phyloP scores from a whole-genome alignment of 2,113 vertebrate species.

The Eulacestoma nigropectus region DNA sequence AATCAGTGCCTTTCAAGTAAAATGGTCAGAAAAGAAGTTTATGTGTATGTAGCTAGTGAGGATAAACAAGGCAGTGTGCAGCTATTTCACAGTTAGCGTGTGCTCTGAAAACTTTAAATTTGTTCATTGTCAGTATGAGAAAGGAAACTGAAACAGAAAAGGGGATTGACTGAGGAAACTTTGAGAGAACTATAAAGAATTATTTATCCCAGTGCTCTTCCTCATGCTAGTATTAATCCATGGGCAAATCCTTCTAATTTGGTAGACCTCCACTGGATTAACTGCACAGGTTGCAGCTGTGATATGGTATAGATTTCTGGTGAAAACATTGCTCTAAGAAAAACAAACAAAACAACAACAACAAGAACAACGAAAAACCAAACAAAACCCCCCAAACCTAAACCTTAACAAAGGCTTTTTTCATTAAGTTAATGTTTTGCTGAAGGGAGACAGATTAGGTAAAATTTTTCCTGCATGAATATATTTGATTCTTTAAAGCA shows the following conservation, averaged over 20 bases:
- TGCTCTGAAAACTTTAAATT: background rate
- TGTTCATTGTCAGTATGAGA: background rate
- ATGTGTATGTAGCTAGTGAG: background rate
- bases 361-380: background rate
- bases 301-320: background rate
- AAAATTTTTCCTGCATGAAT: background rate
- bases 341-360: background rate
- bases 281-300: background rate
- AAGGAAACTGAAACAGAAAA: background rate
- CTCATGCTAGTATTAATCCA: background rate
- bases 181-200: background rate
- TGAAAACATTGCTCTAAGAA: background rate
- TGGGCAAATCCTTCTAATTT: background rate
- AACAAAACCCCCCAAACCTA: rapidly evolving
- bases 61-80: background rate
- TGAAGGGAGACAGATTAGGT: background rate
- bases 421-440: background rate
- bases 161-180: background rate
- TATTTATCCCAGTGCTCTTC: background rate
- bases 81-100: background rate
- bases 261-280: background rate
- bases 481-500: background rate
- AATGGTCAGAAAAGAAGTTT: background rate
- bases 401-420: background rate
- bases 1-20: background rate